Conservation (phyloP, 2,797 vertebrate species). For the Hapalemur alaotrensis region DNA sequence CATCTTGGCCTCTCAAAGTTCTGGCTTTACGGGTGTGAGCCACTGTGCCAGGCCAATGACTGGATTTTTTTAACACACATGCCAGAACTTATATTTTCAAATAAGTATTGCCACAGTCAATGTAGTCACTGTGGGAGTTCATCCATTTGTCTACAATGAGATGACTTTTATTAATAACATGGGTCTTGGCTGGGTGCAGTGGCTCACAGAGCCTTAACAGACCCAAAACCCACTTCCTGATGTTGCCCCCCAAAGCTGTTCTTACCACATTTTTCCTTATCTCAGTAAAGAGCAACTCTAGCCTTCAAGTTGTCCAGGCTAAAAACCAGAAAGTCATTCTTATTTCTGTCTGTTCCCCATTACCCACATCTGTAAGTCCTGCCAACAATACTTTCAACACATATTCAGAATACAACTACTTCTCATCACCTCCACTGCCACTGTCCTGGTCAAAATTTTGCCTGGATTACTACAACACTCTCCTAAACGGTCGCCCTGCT, state of each 20-base stretch:
- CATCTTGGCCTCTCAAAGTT: too few species aligned
- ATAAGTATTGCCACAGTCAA: neutral
- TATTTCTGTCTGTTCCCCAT: neutral
- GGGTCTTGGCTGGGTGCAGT: too few species aligned
- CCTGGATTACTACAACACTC: neutral
- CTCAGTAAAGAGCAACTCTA: neutral
- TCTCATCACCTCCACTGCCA: neutral
- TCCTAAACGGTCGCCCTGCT: neutral
- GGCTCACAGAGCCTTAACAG: neutral
- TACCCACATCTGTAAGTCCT: neutral
- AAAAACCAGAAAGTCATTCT: neutral
- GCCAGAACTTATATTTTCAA: constrained; percentile 10
- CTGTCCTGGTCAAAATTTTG: neutral
- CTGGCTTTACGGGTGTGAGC: too few species aligned
- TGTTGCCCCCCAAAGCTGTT: neutral
- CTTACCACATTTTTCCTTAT: neutral
- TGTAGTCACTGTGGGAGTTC: neutral
- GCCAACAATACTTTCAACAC: neutral
- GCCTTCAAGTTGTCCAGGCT: neutral
- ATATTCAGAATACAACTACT: neutral
- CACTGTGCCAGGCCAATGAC: too few species aligned
- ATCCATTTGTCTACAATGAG: neutral
- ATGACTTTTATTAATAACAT: neutral
- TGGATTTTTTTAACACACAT: neutral
- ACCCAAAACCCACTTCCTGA: neutral